These are phyloP conservation scores for Hirtodrosophila histrioides DNA, from an alignment of 2,888 invertebrate genomes.

Conservation along the genomic window DNA sequence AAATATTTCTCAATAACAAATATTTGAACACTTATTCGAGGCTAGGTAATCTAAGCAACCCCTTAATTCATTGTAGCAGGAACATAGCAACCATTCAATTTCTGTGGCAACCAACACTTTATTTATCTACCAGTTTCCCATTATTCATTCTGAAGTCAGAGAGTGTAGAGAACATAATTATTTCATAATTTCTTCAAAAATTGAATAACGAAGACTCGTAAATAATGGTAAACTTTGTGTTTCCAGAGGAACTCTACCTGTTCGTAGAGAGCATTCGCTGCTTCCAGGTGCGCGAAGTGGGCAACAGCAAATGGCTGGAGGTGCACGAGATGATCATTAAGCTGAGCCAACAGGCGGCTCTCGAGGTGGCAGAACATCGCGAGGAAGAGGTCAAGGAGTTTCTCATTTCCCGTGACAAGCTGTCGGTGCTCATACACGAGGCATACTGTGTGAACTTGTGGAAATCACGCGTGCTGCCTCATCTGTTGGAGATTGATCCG, in stretches of 20 bases:
- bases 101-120: slow-evolving; percentile 34
- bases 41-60: neutral
- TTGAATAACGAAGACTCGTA: neutral
- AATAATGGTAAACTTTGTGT: slow-evolving; percentile 85
- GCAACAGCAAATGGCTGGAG: slow-evolving; percentile 91
- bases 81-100: slow-evolving; percentile 31
- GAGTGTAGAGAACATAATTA: slow-evolving; percentile 3
- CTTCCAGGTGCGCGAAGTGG: slow-evolving; percentile 88
- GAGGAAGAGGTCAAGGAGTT: slow-evolving; percentile 95
- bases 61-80: neutral
- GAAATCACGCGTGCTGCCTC: slow-evolving; percentile 92
- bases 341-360: slow-evolving; percentile 93
- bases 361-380: slow-evolving; percentile 90
- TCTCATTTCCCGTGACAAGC: slow-evolving; percentile 86
- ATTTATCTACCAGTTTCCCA: slow-evolving; percentile 12
- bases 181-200: neutral
- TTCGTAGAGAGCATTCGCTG: slow-evolving; percentile 90
- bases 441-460: slow-evolving; percentile 93
- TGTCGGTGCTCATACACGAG: slow-evolving; percentile 91
- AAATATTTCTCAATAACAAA: too few species aligned
- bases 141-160: slow-evolving; percentile 3
- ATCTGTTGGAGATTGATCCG: slow-evolving; percentile 88
- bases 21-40: too few species aligned
- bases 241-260: slow-evolving; percentile 89
- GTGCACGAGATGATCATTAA: slow-evolving; percentile 93